These are phyloP conservation scores for Brachyhypopomus gauderio DNA, from an alignment of 2,113 vertebrate species.

Conservation along the genomic window DNA sequence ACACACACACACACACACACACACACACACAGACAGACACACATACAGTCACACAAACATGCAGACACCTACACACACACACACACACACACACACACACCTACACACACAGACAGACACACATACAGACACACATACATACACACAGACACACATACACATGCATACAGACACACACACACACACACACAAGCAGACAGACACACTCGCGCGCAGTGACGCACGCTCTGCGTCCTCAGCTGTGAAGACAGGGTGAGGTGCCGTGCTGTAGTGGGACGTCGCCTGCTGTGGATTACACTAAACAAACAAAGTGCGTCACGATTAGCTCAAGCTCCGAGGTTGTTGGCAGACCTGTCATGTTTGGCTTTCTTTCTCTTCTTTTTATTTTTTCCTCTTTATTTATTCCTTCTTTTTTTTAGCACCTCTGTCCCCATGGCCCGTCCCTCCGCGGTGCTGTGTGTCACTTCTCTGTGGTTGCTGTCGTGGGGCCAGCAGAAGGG, in stretches of 20 bases:
- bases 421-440: slow-evolving; percentile 17
- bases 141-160: slow-evolving; percentile 18
- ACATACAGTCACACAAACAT: no score
- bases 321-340: slow-evolving; percentile 30
- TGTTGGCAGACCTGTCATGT: slow-evolving; percentile 39
- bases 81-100: not conserved
- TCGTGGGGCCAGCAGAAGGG: slow-evolving; percentile 31
- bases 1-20: not conserved
- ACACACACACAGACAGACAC: no score
- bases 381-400: not conserved
- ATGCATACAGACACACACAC: not conserved
- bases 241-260: slow-evolving; percentile 7
- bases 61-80: no score
- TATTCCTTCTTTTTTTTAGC: slow-evolving; percentile 11
- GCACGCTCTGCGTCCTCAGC: not conserved
- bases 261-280: slow-evolving; percentile 21
- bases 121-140: not conserved
- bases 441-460: slow-evolving; percentile 19
- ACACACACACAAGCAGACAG: no score
- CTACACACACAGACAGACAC: no score
- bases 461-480: slow-evolving; percentile 36
- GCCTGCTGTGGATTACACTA: slow-evolving; percentile 26
- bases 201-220: no score
- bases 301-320: slow-evolving; percentile 49
- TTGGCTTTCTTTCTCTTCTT: slow-evolving; percentile 21